Conservation (phyloP, 2,113 vertebrate genomes). For the Cynopterus brachyotis region DNA sequence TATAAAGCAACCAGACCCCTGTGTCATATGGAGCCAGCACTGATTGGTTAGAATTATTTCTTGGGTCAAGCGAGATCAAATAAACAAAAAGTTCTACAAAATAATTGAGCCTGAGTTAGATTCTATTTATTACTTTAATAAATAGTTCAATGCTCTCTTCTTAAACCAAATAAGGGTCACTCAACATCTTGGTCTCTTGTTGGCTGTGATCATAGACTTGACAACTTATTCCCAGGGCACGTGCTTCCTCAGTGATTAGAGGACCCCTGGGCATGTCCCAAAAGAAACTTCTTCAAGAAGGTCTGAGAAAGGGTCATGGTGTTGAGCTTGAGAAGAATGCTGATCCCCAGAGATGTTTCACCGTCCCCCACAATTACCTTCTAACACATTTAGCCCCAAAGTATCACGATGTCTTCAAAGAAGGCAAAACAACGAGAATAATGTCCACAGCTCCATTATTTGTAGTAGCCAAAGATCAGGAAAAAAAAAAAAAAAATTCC, state of each 20-base stretch:
- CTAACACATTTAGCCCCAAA: background rate
- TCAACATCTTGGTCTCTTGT: background rate
- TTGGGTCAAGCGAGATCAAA: background rate
- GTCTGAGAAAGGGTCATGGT: background rate
- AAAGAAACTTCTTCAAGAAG: background rate
- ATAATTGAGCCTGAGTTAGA: constrained; percentile 15
- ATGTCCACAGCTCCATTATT: background rate
- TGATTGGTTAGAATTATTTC: constrained; percentile 52
- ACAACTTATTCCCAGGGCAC: background rate
- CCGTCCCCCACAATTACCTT: background rate
- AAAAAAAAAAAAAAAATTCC: background rate
- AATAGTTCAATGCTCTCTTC: background rate
- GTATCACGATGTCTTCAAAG: background rate
- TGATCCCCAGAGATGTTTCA: background rate
- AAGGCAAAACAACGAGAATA: background rate
- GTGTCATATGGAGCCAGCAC: constrained; percentile 48
- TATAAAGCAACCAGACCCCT: constrained; percentile 1
- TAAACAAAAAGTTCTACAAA: constrained; percentile 36
- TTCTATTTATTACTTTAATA: background rate
- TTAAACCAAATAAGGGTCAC: background rate
- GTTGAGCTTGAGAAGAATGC: background rate
- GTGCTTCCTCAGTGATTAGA: background rate
- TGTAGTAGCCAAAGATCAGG: background rate
- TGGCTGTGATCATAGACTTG: background rate
- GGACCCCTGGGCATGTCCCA: background rate